Base-by-base conservation (phyloP, 1,140 invertebrate species). In the Diploscapter pachys region DNA sequence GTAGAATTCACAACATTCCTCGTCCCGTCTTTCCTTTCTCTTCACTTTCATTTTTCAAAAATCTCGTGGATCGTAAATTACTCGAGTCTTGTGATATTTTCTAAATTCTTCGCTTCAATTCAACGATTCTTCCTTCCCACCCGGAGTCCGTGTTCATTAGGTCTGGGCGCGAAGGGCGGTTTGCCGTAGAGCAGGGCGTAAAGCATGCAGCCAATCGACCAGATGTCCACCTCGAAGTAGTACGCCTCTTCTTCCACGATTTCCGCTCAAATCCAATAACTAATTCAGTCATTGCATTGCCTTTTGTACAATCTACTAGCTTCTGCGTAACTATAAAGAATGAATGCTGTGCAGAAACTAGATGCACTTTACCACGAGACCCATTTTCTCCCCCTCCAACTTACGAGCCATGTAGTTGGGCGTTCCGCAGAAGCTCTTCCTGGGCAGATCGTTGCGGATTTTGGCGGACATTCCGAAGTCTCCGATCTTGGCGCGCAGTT, bases 361-460 rank as follows among this genome's bases (percentile, higher is more conserved):
- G 31, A 31, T 31, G 31, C 0, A 2, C 9, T 5, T 68, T 11
- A 5, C 31, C n/a, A 6, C 8, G 4, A 55, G 3, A n/a, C 4
- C 8, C 2, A 68, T 9, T 53, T 55, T 48, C 31, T 63, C n/a
- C n/a, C 4, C 54, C 9, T 93, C 93, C 63, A 98, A 92, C 88
- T 92, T 87, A 51, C 95, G 95, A 13, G 95, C 95, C 80, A 99
- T 98, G 85, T 95, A 98, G 87, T 98, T 98, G 56, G 96, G 95
- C 57, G 96, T 99, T 55, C 95, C 96, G 89, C 95, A 98, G 3
- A 83, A 71, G 49, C 82, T 83, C 51, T 78, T 76, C 64, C 84
- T 85, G 71, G 90, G 87, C 84, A 91, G 90, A 82, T 93, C 92
- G 87, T 90, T 93, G 83, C 93, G 91, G 73, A 96, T 90, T 85